Conservation (phyloP, 2,797 vertebrate genomes). For the Karalla daura region DNA sequence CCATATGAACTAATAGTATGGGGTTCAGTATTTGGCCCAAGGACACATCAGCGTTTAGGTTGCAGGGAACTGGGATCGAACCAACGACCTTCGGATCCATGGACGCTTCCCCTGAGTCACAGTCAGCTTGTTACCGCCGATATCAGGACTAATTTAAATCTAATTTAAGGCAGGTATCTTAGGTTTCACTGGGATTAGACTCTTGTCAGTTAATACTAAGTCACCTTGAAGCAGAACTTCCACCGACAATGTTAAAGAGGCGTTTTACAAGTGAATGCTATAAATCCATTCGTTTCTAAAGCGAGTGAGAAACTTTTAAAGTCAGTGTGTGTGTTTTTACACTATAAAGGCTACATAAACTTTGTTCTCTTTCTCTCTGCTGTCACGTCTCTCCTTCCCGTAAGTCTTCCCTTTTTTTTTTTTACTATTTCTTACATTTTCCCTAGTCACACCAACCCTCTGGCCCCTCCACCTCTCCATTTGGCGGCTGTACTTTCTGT, state of each 20-base stretch:
- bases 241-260: background rate
- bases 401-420: constrained; percentile 34
- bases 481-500: constrained; percentile 61
- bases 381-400: constrained; percentile 9
- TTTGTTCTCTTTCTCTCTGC: constrained; percentile 26
- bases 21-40: too few relatives aligned
- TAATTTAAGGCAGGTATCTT: too few relatives aligned
- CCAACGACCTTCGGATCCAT: too few relatives aligned
- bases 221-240: background rate
- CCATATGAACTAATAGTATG: too few relatives aligned
- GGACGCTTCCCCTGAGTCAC: too few relatives aligned
- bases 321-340: constrained; percentile 25
- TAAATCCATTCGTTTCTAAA: constrained; percentile 11
- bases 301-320: constrained; percentile 3
- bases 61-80: too few relatives aligned
- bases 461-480: constrained; percentile 52
- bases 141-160: too few relatives aligned
- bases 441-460: constrained; percentile 46
- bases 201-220: background rate
- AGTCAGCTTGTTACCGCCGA: too few relatives aligned
- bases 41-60: too few relatives aligned
- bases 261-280: background rate
- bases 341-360: constrained; percentile 34
- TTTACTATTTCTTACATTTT: constrained; percentile 31
- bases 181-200: background rate